Evolutionary conservation across 1,140 invertebrate species (phyloP), one percentile per base, ranked within the genome.

Genomic region (Metaphire vulgaris): DNA sequence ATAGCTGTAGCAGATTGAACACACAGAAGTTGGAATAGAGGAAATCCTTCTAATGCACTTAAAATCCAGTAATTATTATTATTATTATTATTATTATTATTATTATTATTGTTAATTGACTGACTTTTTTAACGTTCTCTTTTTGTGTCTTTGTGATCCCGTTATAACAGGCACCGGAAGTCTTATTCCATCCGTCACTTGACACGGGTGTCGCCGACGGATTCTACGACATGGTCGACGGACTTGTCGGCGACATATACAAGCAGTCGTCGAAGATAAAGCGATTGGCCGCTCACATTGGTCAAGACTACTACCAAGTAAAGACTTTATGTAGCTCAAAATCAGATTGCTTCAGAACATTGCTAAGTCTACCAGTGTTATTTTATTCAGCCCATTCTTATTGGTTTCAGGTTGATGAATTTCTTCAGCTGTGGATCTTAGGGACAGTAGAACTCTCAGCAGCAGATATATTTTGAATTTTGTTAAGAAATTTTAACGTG

Each of bases 171-270:
- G 92, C 94, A 74, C 92, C 92, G 0, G 91, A 89, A 32, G 89
- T 92, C 34, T 83, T 89, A 15, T 92, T 90, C 80, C 82, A 87
- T n/a, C 94, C 95, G 14, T 93, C 92, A 0, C 86, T 97, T 69
- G 92, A 95, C 79, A 89, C 90, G 1, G 90, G 90, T 30, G 90
- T 91, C 81, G 89, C 91, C 0, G 90, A 87, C 81, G 90, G 92
- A 26, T 93, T 96, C 78, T 91, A 91, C 80, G 90, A 90, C 67
- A 84, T 94, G 72, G 89, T 96, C 28, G 90, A 90, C 76, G 89
- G 90, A n/a, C 85, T 96, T 0, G 89, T 96, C 66, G 86, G 91
- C 15, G 93, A 96, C 81, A 93, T 96, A 72, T 89, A 94, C 75
- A 90, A 92, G 79, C 93, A 96, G 89, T 89, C 92, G 0, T 89